These are phyloP conservation scores for Sminthurides bifidus DNA, from an alignment of 1,140 invertebrate genomes.

Conservation along the genomic window DNA sequence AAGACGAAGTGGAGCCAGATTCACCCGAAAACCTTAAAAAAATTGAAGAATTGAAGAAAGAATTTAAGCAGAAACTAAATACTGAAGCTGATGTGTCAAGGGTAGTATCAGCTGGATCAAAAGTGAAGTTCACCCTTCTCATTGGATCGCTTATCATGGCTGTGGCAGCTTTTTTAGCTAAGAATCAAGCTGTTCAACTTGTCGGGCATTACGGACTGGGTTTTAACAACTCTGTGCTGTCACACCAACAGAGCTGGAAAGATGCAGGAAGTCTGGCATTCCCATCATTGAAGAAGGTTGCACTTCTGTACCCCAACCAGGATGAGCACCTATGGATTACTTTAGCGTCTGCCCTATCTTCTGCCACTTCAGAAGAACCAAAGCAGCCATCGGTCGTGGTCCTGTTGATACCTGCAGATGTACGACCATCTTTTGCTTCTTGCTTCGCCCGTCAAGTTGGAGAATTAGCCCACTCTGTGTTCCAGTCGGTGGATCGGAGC, in stretches of 20 bases:
- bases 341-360: slow-evolving; percentile 5
- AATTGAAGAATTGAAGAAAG: no score
- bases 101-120: no score
- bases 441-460: slow-evolving; percentile 15
- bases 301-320: not conserved
- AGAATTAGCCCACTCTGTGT: not conserved
- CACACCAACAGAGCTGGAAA: not conserved
- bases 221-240: not conserved
- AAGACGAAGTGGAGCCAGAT: no score
- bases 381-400: slow-evolving; percentile 12
- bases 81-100: no score
- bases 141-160: no score
- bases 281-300: not conserved
- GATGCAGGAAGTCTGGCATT: not conserved
- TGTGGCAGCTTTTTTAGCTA: no score
- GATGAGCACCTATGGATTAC: slow-evolving; percentile 11
- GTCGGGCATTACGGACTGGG: no score
- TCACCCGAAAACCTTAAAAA: no score
- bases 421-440: not conserved
- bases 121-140: no score
- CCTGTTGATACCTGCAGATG: slow-evolving; percentile 6
- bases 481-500: no score
- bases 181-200: no score
- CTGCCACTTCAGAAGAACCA: slow-evolving; percentile 11
- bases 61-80: no score